Percentiles rank a stretch among this genome's conserved stretches.
These are phyloP conservation scores for Telmatherina bonti DNA, from an alignment of 2,797 vertebrate species.

Conservation along the genomic window DNA sequence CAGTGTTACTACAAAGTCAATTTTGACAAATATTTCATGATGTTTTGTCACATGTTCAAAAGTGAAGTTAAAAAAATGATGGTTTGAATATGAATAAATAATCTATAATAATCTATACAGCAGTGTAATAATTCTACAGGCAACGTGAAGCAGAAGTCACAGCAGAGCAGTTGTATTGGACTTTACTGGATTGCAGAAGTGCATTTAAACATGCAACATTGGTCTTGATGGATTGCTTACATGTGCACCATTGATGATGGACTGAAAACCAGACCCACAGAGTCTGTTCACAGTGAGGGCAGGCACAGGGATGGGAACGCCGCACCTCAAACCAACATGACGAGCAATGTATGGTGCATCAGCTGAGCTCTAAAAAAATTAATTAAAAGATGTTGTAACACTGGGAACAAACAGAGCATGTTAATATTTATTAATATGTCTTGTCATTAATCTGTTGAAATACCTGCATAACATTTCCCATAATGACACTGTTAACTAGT, in stretches of 20 bases:
- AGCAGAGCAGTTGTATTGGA: not conserved
- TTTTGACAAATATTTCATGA: not conserved
- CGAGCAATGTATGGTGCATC: constrained; percentile 91
- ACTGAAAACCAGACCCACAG: constrained; percentile 97
- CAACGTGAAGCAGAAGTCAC: not conserved
- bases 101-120: not conserved
- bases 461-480: constrained; percentile 96
- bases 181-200: not conserved
- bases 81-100: not conserved
- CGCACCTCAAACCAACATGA: constrained; percentile 91
- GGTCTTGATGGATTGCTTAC: constrained; percentile 69
- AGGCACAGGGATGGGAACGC: constrained; percentile 87
- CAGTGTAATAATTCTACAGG: not conserved
- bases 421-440: not conserved
- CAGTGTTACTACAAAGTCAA: not conserved
- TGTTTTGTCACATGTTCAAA: not conserved
- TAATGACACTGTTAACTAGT: constrained; percentile 89
- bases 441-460: not conserved
- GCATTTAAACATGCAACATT: not conserved
- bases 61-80: not conserved
- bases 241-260: constrained; percentile 92
- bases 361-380: constrained; percentile 85
- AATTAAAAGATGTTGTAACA: not conserved
- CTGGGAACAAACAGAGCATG: not conserved
- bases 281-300: constrained; percentile 94